Percentiles rank a stretch among this genome's conserved stretches.
phyloP scores from a whole-genome alignment of 2,113 vertebrate species.

The Chamaea fasciata region DNA sequence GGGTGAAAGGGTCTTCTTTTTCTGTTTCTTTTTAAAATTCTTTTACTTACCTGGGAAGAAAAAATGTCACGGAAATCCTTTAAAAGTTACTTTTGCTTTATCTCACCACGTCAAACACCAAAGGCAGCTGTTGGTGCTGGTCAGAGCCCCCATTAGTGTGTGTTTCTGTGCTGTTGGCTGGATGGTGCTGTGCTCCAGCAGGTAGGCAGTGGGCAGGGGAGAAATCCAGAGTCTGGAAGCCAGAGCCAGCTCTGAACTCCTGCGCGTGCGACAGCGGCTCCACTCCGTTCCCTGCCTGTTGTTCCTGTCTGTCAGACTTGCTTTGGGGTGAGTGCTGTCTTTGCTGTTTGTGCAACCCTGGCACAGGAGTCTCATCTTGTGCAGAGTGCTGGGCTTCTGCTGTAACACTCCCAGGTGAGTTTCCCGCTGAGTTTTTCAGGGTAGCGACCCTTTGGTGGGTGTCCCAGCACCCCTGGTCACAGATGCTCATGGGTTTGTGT shows the following conservation, averaged over 20 bases:
- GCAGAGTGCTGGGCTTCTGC: background rate
- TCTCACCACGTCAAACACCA: background rate
- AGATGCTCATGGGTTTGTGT: rapidly evolving
- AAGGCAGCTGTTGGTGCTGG: background rate
- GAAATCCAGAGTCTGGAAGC: background rate
- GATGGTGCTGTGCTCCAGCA: background rate
- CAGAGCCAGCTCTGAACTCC: background rate
- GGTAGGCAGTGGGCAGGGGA: background rate
- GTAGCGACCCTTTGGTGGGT: background rate
- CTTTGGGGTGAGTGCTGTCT: background rate
- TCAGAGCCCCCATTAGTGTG: background rate
- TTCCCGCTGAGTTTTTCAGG: rapidly evolving
- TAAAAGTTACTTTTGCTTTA: background rate
- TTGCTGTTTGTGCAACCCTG: background rate
- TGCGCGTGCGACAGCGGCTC: background rate
- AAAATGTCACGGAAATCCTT: background rate
- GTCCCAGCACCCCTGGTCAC: background rate
- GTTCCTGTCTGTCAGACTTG: background rate
- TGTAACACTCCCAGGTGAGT: rapidly evolving
- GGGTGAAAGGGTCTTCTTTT: conserved; percentile 36
- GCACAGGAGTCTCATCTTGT: rapidly evolving
- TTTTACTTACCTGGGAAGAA: background rate
- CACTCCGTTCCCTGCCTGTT: background rate
- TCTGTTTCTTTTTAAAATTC: background rate
- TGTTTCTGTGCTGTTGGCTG: background rate